phyloP scores from a whole-genome alignment of 2,888 invertebrate species.

The Agrotis puta region DNA sequence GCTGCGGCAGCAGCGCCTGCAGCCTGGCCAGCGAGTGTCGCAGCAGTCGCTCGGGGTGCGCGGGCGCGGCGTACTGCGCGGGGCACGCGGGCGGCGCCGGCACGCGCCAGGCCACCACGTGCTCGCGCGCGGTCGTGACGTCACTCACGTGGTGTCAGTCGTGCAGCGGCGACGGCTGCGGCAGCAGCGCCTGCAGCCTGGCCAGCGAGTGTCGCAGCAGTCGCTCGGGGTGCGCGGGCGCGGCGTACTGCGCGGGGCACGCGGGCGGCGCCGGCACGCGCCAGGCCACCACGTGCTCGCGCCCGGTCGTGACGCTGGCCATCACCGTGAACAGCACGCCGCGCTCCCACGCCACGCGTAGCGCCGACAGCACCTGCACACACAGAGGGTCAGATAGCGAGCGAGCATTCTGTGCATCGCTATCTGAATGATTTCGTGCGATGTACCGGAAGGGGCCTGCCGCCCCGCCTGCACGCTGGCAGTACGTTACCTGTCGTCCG shows the following conservation, averaged over 20 bases:
- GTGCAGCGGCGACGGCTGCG: slow-evolving; percentile 1
- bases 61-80: slow-evolving; percentile 46
- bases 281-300: slow-evolving; percentile 98
- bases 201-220: slow-evolving; percentile 60
- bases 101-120: too few relatives aligned
- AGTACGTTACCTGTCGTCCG: slow-evolving; percentile 91
- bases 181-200: slow-evolving; percentile 40
- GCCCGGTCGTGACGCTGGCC: slow-evolving; percentile 96
- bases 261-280: slow-evolving; percentile 84
- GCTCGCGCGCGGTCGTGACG: too few relatives aligned
- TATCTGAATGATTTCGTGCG: too few relatives aligned
- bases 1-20: slow-evolving; percentile 21
- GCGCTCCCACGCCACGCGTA: slow-evolving; percentile 96
- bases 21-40: slow-evolving; percentile 54
- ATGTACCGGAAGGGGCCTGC: background rate
- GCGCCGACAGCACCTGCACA: slow-evolving; percentile 92
- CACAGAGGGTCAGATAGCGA: too few relatives aligned
- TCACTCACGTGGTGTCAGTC: background rate
- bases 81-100: slow-evolving; percentile 74
- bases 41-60: slow-evolving; percentile 62
- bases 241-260: slow-evolving; percentile 74
- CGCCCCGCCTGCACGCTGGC: background rate
- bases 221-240: slow-evolving; percentile 62
- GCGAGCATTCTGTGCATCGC: too few relatives aligned
- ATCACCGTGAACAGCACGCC: slow-evolving; percentile 96